Evolutionary conservation across 2,113 vertebrate genomes (phyloP).

Genomic region (Notiomystis cincta): DNA sequence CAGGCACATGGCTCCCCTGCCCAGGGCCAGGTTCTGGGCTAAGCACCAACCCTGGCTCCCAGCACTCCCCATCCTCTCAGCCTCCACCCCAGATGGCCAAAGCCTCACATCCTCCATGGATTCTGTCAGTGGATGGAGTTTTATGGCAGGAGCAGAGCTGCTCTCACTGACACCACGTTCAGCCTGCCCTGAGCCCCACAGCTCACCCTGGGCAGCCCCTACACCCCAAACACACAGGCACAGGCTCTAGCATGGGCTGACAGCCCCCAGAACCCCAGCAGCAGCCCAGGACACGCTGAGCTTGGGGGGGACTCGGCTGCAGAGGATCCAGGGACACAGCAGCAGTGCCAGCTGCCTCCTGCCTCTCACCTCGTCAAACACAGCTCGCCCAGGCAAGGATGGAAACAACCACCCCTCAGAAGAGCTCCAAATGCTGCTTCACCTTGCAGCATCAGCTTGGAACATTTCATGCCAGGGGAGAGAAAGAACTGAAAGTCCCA

Average conservation of each 20-base stretch:
- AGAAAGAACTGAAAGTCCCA: not conserved
- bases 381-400: not conserved
- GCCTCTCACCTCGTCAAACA: not conserved
- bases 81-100: not conserved
- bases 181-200: not conserved
- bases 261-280: not conserved
- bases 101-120: not conserved
- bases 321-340: rapidly evolving
- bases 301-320: rapidly evolving
- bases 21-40: not conserved
- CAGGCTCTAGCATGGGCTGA: not conserved
- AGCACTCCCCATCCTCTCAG: not conserved
- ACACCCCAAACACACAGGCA: not conserved
- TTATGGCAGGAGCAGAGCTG: not conserved
- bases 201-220: not conserved
- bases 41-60: not conserved
- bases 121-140: not conserved
- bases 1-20: not conserved
- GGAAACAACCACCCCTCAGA: not conserved
- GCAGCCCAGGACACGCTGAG: rapidly evolving
- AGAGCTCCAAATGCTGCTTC: not conserved
- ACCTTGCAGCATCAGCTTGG: not conserved
- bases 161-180: rapidly evolving
- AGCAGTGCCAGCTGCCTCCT: not conserved
- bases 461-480: not conserved